Base-by-base conservation (phyloP, 2,113 vertebrate species). In the Malurus cyaneus region DNA sequence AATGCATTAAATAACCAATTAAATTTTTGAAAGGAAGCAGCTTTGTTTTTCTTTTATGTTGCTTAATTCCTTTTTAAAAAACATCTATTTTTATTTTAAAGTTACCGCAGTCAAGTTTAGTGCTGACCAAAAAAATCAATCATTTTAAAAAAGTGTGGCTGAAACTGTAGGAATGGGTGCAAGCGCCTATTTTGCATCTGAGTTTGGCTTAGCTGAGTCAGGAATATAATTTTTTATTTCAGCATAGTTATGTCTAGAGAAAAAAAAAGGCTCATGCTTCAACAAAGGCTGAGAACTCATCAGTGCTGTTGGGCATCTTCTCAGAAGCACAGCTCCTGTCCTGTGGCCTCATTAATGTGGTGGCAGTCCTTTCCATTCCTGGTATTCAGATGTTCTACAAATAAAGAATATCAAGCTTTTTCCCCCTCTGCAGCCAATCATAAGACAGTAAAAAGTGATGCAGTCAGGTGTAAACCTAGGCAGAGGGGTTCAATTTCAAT, bases 91-190 rank as follows among this genome's bases (percentile, higher is more conserved):
- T 80, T n/a, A 61, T 56, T 83, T 92, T 71, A 52, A 84, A 77
- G 42, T 41, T 81, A 9, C 8, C 52, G 59, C 0, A 2, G 86
- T 72, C 15, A 77, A 53, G 23, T 86, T 82, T 73, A 82, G 50
- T 47, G 46, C 50, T 76, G 74, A 89, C 64, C 31, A 92, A 92
- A 96, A 92, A 96, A 83, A 86, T 69, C 71, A 62, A 72, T 88
- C 5, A 52, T 80, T 87, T 76, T 32, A 54, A 85, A 94, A 88
- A 12, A 1, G 14, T 32, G 23, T 21, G 4, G 4, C 17, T 71
- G 50, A 79, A n/a, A 47, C 14, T 72, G 25, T 44, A 72, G 31
- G 36, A 87, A 69, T 18, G 15, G 34, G 32, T 78, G 41, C 59
- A 93, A 86, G 34, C 29, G 9, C 11, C n/a, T 77, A 17, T 87